Percentiles rank a stretch among this genome's conserved stretches.
phyloP scores from a whole-genome alignment of 1,140 invertebrate species.

The Sminthurinus signatus region DNA sequence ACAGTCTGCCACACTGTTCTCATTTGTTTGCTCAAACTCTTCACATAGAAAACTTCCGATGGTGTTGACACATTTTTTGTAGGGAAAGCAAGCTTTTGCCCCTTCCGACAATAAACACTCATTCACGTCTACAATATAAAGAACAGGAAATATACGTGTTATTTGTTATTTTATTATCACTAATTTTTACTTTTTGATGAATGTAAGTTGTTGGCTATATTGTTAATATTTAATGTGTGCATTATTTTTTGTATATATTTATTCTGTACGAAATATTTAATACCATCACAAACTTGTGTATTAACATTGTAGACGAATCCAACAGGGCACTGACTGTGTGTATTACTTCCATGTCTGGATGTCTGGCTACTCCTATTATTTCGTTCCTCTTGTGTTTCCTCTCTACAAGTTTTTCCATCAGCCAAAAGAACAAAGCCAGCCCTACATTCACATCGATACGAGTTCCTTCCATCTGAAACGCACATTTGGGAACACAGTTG shows the following conservation, averaged over 20 bases:
- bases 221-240: slow-evolving; percentile 31
- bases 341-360: too few relatives aligned
- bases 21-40: slow-evolving; percentile 43
- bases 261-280: slow-evolving; percentile 38
- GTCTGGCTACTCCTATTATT: too few relatives aligned
- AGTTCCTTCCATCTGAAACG: slow-evolving; percentile 56
- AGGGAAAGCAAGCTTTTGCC: slow-evolving; percentile 49
- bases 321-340: slow-evolving; percentile 49
- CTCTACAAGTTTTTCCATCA: slow-evolving; percentile 58
- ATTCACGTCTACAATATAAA: slow-evolving; percentile 51
- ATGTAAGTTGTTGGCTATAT: too few relatives aligned
- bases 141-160: too few relatives aligned
- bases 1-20: slow-evolving; percentile 46
- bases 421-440: slow-evolving; percentile 60
- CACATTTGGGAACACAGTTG: slow-evolving; percentile 68
- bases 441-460: slow-evolving; percentile 66
- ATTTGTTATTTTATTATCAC: too few relatives aligned
- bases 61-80: slow-evolving; percentile 57
- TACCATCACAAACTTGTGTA: slow-evolving; percentile 62
- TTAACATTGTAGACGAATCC: slow-evolving; percentile 58
- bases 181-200: too few relatives aligned
- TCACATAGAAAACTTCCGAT: slow-evolving; percentile 60
- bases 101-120: slow-evolving; percentile 52
- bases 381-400: not conserved
- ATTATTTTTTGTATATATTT: not conserved